phyloP scores from a whole-genome alignment of 1,140 invertebrate genomes.

The Philaenus spumarius region DNA sequence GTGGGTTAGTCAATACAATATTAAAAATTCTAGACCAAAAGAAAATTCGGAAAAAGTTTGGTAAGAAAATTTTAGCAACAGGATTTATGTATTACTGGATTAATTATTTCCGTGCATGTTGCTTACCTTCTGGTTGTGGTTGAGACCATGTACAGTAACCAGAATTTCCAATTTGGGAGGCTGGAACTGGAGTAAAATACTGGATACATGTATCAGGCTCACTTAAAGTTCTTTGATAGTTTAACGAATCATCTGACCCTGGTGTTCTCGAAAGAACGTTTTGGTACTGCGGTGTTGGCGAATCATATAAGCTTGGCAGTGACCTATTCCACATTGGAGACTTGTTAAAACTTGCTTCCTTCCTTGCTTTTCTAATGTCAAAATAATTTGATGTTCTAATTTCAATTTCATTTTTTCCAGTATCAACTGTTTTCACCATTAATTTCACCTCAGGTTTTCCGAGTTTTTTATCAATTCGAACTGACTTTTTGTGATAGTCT shows the following conservation, averaged over 20 bases:
- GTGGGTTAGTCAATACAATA: too few species aligned
- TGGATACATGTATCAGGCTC: conserved; percentile 20
- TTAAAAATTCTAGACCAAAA: too few species aligned
- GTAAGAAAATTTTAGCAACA: too few species aligned
- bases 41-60: too few species aligned
- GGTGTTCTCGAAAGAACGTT: background rate
- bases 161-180: conserved; percentile 12
- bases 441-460: conserved; percentile 46
- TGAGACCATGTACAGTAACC: conserved; percentile 28
- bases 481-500: conserved; percentile 8
- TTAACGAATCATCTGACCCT: conserved; percentile 5
- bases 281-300: background rate
- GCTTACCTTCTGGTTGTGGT: conserved; percentile 18
- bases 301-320: conserved; percentile 17
- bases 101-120: too few species aligned
- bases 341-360: background rate
- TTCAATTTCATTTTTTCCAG: conserved; percentile 46
- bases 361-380: conserved; percentile 12
- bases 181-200: conserved; percentile 23
- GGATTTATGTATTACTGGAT: too few species aligned
- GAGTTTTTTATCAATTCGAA: background rate
- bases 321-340: conserved; percentile 19
- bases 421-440: conserved; percentile 44
- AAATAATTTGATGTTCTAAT: conserved; percentile 45
- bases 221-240: background rate